These are phyloP conservation scores for Ginglymostoma cirratum DNA, from an alignment of 2,113 vertebrate genomes.

Conservation along the genomic window DNA sequence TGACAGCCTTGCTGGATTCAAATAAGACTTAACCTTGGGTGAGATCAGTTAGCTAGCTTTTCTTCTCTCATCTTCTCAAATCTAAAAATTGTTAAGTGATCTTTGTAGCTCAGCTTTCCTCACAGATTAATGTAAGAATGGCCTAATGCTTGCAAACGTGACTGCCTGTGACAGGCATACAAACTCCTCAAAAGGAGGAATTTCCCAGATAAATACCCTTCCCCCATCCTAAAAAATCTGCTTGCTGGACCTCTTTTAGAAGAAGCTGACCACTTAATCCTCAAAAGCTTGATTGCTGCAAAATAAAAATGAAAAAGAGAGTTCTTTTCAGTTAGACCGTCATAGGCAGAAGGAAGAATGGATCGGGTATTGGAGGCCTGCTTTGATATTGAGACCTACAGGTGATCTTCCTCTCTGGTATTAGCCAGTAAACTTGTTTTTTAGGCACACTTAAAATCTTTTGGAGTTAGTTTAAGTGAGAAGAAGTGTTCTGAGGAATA, in stretches of 20 bases:
- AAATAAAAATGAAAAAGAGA: slow-evolving; percentile 24
- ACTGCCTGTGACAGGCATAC: slow-evolving; percentile 63
- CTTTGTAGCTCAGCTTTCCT: slow-evolving; percentile 62
- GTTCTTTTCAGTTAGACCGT: neutral
- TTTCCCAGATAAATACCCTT: slow-evolving; percentile 61
- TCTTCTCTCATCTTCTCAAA: slow-evolving; percentile 64
- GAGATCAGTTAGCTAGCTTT: slow-evolving; percentile 54
- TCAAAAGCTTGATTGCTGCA: slow-evolving; percentile 35
- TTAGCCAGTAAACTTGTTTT: neutral
- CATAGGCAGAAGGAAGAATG: neutral
- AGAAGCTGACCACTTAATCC: slow-evolving; percentile 34
- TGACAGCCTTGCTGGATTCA: slow-evolving; percentile 55
- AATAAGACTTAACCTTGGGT: slow-evolving; percentile 57
- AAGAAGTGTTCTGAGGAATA: neutral
- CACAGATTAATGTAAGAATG: slow-evolving; percentile 65
- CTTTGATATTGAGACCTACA: slow-evolving; percentile 31
- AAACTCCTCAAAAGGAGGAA: slow-evolving; percentile 62
- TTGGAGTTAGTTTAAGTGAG: neutral
- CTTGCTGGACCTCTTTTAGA: slow-evolving; percentile 43
- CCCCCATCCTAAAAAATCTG: slow-evolving; percentile 53
- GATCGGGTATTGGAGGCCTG: neutral
- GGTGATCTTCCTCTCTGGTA: slow-evolving; percentile 20
- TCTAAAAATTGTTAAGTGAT: slow-evolving; percentile 66
- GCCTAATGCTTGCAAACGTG: slow-evolving; percentile 63
- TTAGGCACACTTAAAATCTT: neutral